Percentiles rank a stretch among this genome's conserved stretches.
Evolutionary conservation across 1,140 invertebrate genomes (phyloP).

Genomic region (Polypedilum pembai): DNA sequence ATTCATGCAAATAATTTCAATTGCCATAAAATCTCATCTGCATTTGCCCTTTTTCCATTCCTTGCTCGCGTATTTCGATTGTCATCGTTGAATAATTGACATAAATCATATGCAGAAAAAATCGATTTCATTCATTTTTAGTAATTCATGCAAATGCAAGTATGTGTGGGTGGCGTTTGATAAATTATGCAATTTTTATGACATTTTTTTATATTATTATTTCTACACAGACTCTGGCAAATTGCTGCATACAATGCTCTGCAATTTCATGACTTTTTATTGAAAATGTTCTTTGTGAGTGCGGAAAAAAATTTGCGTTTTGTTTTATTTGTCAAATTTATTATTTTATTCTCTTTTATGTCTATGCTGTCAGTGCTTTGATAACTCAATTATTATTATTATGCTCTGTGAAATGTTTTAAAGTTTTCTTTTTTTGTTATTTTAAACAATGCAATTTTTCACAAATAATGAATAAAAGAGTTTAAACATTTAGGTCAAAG

Average conservation of each 20-base stretch:
- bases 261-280: background rate
- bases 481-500: too few relatives aligned
- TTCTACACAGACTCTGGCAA: background rate
- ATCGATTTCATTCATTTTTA: background rate
- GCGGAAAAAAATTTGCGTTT: too few relatives aligned
- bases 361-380: too few relatives aligned
- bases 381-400: too few relatives aligned
- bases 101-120: conserved; percentile 28
- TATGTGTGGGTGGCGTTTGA: conserved; percentile 7
- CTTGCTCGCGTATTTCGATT: background rate
- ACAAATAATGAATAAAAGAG: too few relatives aligned
- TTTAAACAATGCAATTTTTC: too few relatives aligned
- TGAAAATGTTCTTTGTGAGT: background rate
- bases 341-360: too few relatives aligned
- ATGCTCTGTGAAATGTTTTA: too few relatives aligned
- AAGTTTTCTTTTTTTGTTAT: too few relatives aligned
- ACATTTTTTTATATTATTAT: conserved; percentile 13
- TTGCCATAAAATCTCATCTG: conserved; percentile 6
- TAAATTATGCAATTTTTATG: conserved; percentile 26
- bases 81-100: conserved; percentile 21
- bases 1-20: conserved; percentile 19
- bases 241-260: background rate
- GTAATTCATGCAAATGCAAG: background rate
- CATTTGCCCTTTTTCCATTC: background rate
- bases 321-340: too few relatives aligned